Conservation (phyloP, 2,797 vertebrate species). For the Carduelis carduelis region DNA sequence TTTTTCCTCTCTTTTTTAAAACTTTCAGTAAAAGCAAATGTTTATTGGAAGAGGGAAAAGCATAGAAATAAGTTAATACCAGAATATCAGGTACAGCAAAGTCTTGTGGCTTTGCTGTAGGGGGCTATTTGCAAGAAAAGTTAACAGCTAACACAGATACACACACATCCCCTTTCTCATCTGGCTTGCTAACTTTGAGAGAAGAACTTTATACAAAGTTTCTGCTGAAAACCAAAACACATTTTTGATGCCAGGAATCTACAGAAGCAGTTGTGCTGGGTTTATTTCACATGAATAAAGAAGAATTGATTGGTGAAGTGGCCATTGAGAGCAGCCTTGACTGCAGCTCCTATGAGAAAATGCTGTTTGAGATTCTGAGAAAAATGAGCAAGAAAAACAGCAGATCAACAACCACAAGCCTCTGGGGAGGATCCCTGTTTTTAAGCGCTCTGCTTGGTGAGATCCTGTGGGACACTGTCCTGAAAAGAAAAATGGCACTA, state of each 20-base stretch:
- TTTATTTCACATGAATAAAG: neutral
- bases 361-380: neutral
- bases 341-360: neutral
- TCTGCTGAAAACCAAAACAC: neutral
- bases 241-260: neutral
- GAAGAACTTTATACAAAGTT: neutral
- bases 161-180: neutral
- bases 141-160: neutral
- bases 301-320: neutral
- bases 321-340: neutral
- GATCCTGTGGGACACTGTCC: neutral
- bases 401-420: neutral
- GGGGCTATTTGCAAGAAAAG: accelerated
- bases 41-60: neutral
- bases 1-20: neutral
- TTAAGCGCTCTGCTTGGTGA: neutral
- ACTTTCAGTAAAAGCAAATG: neutral
- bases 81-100: neutral
- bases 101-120: neutral
- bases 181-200: neutral
- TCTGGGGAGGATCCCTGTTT: neutral
- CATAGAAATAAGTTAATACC: neutral
- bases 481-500: neutral
- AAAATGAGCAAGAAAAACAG: neutral
- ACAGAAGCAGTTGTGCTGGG: neutral